Base-by-base conservation (phyloP, 2,888 invertebrate species). In the Sminthurides aquaticus region DNA sequence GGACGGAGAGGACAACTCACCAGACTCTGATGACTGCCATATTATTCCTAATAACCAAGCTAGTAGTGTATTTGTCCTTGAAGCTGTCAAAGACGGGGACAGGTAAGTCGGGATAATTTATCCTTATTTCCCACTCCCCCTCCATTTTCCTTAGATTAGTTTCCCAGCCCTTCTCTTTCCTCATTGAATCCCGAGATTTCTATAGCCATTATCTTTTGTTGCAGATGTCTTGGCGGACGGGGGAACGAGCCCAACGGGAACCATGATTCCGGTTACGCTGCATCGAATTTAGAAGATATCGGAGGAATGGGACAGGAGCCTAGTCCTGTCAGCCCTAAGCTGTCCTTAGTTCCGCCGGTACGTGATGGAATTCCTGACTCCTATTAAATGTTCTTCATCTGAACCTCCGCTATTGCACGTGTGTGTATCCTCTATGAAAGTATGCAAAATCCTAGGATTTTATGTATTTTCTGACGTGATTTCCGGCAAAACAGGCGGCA, bases 41-140 rank as follows among this genome's bases (percentile, higher is more conserved):
- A 88, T 91, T 75, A 91, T 92, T 77, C 89, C 89, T 55, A 92
- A 93, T 79, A 91, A 92, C 78, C 90, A 89, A 80, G 67, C 70
- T 25, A 91, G 91, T 71, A 90, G 91, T 1, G 92, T 92, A 77
- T 91, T 92, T 78, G 91, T 93, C 81, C 82, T 94, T 73, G 90
- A 91, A 34, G 91, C 93, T 2, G 91, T 92, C 65, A 90, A 90
- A 78, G 91, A 71, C 54, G 72, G 72, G 52, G 71, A 73, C 52
- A 73, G 71, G 74, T 74, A 56, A 60, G 57, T 49, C n/a, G n/a
- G n/a, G n/a, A 20, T 22, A 49, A 43, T 54, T 29, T 27, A 26
- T 3, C 11, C 57, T 57, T 57, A 26, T 25, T 15, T n/a, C n/a
- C n/a, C n/a, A 20, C 20, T 15, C 20, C 20, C 8, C 20, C 20